Evolutionary conservation across 2,888 invertebrate species (phyloP), one percentile per base, ranked within the genome.

Genomic region (Digitonthophagus gazella): DNA sequence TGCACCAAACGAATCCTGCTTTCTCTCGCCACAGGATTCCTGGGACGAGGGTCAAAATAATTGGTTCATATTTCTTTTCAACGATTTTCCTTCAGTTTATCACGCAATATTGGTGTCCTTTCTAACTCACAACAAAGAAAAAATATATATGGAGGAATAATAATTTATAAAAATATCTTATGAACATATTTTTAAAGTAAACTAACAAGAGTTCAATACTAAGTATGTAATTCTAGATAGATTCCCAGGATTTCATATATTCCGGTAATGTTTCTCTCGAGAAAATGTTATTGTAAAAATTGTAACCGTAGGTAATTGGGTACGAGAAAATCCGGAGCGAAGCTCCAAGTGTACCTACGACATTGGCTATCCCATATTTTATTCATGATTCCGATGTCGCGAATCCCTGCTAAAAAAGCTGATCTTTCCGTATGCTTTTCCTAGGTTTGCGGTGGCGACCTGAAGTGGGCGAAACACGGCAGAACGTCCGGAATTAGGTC

Each of bases 381-480:
- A 61, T 61, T 61, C 61, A 61, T 61, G 61, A 44, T 2, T 8
- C 61, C 6, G 61, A n/a, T 61, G 18, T n/a, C 3, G 6, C 18
- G 61, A 20, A 61, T 3, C 11, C 61, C 18, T 15, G 61, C 6
- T n/a, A 61, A 61, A 61, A 57, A 61, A 61, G 11, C n/a, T 16
- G 20, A 61, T 19, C 8, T 44, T 44, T 44, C 3, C 22, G 22
- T 22, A 6, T 3, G 22, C 8, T 44, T 44, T 44, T 5, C 22
- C 3, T 22, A 6, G 22, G 22, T 22, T 22, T 22, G 22, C 6
- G 22, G 19, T 18, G 61, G 3, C 16, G 61, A 61, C 19, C 20
- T 61, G 18, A 61, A 61, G 61, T 61, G 18, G 18, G 61, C 61
- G 20, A 61, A 61, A 61, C 61, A 20, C 61, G 61, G 18, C n/a